Conservation (phyloP, 2,888 invertebrate genomes). For the Plebejus melissa region DNA sequence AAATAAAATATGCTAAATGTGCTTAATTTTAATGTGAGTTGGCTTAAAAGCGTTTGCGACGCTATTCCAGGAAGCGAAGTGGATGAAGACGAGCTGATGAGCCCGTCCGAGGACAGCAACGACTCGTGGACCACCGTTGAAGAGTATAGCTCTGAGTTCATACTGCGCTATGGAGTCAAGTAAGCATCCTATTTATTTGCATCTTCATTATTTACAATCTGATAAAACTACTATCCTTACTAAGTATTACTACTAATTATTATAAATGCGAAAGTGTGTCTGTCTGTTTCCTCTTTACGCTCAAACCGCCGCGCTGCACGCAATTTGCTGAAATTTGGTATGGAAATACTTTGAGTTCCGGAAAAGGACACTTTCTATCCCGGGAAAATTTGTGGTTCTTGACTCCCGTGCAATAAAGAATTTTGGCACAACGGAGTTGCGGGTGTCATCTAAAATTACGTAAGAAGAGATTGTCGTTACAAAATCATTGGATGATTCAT, state of each 20-base stretch:
- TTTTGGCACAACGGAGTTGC: no score
- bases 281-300: no score
- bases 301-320: no score
- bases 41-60: conserved; percentile 11
- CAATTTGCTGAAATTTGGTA: no score
- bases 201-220: neutral
- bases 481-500: neutral
- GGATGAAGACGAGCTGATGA: conserved; percentile 84
- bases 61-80: conserved; percentile 81
- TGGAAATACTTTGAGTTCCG: no score
- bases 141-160: conserved; percentile 89
- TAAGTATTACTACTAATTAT: no score
- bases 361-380: no score
- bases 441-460: no score
- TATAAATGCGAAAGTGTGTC: no score
- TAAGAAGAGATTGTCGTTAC: no score
- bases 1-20: neutral
- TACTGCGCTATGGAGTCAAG: conserved; percentile 84
- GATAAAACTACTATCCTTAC: neutral
- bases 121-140: conserved; percentile 89
- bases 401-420: no score
- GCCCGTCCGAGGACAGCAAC: conserved; percentile 89
- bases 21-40: conserved; percentile 1
- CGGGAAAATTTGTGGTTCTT: no score
- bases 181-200: conserved; percentile 42